phyloP scores from a whole-genome alignment of 2,797 vertebrate genomes.

The Arremon brunneinucha region DNA sequence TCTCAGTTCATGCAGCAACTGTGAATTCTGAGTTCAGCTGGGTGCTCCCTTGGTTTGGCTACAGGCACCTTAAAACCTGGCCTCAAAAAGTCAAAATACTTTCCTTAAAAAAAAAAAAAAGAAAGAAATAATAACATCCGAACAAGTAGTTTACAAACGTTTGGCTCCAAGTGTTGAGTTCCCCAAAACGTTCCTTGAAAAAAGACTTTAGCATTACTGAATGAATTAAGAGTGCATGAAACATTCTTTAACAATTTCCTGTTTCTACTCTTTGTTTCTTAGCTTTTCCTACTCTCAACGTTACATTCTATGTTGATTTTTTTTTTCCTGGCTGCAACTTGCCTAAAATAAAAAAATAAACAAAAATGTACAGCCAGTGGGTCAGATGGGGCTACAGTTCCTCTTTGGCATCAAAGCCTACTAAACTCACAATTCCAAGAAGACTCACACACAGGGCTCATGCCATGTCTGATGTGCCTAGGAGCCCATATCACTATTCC shows the following conservation, averaged over 20 bases:
- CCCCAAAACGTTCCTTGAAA: background rate
- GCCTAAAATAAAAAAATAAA: background rate
- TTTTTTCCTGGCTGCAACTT: background rate
- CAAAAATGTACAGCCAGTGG: background rate
- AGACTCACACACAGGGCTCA: background rate
- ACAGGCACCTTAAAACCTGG: background rate
- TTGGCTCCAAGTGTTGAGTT: background rate
- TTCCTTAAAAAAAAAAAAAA: background rate
- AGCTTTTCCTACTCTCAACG: background rate
- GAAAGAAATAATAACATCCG: background rate
- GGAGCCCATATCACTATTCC: fast-evolving
- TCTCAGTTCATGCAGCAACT: background rate
- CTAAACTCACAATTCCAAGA: background rate
- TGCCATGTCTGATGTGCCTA: background rate
- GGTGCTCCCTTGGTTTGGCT: background rate
- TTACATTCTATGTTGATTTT: background rate
- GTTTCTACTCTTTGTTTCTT: background rate
- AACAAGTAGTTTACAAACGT: background rate
- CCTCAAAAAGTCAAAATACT: background rate
- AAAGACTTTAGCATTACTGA: background rate
- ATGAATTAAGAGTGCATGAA: background rate
- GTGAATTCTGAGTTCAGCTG: background rate
- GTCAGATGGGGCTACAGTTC: background rate
- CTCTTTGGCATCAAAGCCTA: background rate
- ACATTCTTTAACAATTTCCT: background rate